Conservation (phyloP, 2,113 vertebrate species). For the Pipa parva region DNA sequence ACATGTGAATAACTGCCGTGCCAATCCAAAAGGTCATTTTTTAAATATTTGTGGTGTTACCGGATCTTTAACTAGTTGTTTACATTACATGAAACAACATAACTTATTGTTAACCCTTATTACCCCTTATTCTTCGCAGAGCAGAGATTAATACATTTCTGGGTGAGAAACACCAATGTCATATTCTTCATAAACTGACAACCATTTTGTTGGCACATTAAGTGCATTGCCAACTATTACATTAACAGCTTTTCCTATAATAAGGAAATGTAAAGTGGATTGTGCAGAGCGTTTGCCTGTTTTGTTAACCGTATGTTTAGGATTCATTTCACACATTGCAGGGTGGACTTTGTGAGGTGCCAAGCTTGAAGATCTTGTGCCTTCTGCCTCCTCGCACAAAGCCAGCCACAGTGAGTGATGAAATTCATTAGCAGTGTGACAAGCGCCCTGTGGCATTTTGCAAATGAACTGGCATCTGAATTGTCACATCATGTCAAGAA, state of each 20-base stretch:
- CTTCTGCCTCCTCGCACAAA: too few species aligned
- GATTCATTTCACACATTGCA: background rate
- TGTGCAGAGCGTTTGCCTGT: background rate
- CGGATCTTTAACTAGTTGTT: too few species aligned
- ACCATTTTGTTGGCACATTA: background rate
- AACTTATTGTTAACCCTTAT: too few species aligned
- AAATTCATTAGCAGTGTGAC: conserved; percentile 14
- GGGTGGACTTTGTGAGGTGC: background rate
- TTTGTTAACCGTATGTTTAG: background rate
- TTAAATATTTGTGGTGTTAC: too few species aligned
- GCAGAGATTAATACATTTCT: too few species aligned
- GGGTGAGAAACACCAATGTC: too few species aligned
- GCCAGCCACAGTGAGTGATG: background rate
- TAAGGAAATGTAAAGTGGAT: background rate
- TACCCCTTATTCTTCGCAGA: too few species aligned
- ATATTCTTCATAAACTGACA: too few species aligned
- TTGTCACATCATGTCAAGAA: background rate
- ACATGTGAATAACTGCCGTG: too few species aligned
- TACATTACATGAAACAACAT: too few species aligned
- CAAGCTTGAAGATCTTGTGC: background rate
- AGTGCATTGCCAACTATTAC: background rate
- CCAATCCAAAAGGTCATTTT: too few species aligned
- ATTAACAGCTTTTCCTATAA: conserved; percentile 3
- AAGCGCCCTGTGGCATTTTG: background rate
- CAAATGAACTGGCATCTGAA: background rate